Conservation (phyloP, 2,113 vertebrate genomes). For the Pangasianodon hypophthalmus region DNA sequence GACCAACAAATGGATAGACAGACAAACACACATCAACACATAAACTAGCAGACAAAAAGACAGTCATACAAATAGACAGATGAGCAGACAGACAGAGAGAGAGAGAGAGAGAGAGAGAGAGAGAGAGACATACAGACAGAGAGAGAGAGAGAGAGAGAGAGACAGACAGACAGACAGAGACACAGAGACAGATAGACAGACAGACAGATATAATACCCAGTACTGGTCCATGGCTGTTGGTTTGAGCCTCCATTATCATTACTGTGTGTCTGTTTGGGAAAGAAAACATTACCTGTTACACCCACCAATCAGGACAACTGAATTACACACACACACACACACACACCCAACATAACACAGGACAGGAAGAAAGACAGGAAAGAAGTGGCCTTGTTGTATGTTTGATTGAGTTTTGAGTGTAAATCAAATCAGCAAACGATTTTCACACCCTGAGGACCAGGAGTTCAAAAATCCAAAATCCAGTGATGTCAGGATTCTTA, state of each 20-base stretch:
- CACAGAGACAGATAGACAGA: neutral
- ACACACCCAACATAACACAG: neutral
- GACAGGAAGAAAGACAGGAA: neutral
- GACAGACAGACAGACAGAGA: neutral
- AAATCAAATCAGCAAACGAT: neutral
- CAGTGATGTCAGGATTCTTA: neutral
- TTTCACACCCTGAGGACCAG: neutral
- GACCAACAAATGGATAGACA: neutral
- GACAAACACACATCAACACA: neutral
- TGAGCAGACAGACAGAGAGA: neutral
- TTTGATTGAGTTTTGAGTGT: constrained; percentile 69
- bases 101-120: neutral
- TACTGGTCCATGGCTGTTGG: constrained; percentile 85
- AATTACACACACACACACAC: neutral
- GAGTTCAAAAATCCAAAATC: neutral
- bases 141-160: neutral
- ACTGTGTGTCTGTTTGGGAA: constrained; percentile 64
- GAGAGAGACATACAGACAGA: neutral
- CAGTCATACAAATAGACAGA: neutral
- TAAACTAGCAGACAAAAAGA: neutral
- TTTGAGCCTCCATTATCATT: constrained; percentile 77
- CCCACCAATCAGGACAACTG: neutral
- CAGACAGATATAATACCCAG: constrained; percentile 76
- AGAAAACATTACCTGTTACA: constrained; percentile 10
- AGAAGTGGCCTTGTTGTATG: constrained; percentile 14